phyloP scores from a whole-genome alignment of 2,888 invertebrate genomes.

The Agrilus cyanescens region DNA sequence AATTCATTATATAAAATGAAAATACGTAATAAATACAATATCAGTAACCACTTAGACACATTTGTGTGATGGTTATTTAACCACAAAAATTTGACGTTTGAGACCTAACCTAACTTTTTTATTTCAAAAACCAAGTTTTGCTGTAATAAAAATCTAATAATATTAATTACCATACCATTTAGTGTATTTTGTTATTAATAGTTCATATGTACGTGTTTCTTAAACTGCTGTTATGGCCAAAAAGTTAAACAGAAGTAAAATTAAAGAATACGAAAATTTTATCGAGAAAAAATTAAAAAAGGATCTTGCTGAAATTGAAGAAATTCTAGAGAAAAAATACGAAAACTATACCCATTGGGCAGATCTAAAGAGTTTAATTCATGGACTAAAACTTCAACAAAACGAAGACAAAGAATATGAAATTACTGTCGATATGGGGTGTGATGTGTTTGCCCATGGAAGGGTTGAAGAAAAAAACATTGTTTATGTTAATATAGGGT shows the following conservation, averaged over 20 bases:
- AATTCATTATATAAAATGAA: too few relatives aligned
- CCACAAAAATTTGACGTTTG: too few relatives aligned
- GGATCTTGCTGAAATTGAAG: constrained; percentile 29
- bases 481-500: constrained; percentile 28
- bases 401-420: constrained; percentile 24
- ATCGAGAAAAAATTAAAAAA: constrained; percentile 29
- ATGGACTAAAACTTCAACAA: constrained; percentile 17
- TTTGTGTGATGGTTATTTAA: too few relatives aligned
- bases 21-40: too few relatives aligned
- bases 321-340: constrained; percentile 20
- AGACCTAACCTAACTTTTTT: too few relatives aligned
- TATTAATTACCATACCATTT: too few relatives aligned
- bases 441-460: constrained; percentile 24
- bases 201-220: too few relatives aligned
- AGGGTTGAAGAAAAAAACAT: constrained; percentile 25
- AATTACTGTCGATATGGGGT: constrained; percentile 13
- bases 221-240: too few relatives aligned
- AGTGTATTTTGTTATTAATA: too few relatives aligned
- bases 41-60: too few relatives aligned
- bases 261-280: constrained; percentile 29
- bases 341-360: constrained; percentile 28
- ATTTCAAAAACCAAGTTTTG: too few relatives aligned
- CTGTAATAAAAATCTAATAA: too few relatives aligned
- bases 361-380: constrained; percentile 25
- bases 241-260: constrained; percentile 14